Base-by-base conservation (phyloP, 2,888 invertebrate genomes). In the Masnerella sp. region DNA sequence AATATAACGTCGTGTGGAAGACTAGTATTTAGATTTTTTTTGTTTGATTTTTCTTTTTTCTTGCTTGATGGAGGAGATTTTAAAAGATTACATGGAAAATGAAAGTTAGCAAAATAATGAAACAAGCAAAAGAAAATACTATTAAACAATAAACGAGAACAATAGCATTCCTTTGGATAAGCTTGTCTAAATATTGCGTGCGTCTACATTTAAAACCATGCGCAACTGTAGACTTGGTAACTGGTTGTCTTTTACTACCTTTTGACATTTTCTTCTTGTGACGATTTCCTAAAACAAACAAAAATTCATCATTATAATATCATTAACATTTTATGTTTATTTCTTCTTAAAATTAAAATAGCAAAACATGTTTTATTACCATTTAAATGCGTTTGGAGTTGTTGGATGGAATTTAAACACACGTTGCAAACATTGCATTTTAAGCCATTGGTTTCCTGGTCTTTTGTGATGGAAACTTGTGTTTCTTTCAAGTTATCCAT, bases 371-470 rank as follows among this genome's bases (percentile, higher is more conserved):
- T n/a, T n/a, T n/a, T n/a, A 40, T 62, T 84, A 85, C 87, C 87
- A 76, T 87, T 87, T 22, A 87, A 80, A 79, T 87, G 87, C 76
- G 89, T 87, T 77, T 89, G 88, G 5, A 89, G 83, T 74, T 89
- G 89, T 45, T 88, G 87, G 62, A 88, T 87, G 1, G 89, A 89
- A 77, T 89, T 89, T 17, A 89, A 83, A 67, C 87, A 86, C 34
- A 89, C 87, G 76, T 87, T 87, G 79, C 89, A 89, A 8, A 87
- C 85, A 67, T 88, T 88, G 76, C 89, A 89, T 73, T 85, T 87
- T 11, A 88, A 81, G 11, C 86, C 84, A 69, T 86, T 87, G 0
- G 85, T 84, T 69, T 87, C 86, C 62, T 83, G 81, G 45, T 87
- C 85, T 74, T 87, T 86, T 28, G 84, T 81, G 58, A 86, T 85